phyloP scores from a whole-genome alignment of 2,113 vertebrate genomes.

The Myrmecophaga tridactyla region DNA sequence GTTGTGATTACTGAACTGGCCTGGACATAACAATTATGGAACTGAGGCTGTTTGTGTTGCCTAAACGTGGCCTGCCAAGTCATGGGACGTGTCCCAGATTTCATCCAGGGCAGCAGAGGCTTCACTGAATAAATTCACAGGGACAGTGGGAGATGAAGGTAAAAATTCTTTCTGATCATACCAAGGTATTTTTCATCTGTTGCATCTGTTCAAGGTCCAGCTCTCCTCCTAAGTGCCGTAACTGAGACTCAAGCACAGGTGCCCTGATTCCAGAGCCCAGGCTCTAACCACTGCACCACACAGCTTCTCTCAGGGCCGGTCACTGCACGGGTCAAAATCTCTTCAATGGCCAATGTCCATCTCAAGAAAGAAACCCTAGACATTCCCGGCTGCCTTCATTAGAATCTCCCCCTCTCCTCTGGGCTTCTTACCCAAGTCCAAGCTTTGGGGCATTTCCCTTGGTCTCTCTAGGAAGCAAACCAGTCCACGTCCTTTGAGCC shows the following conservation, averaged over 20 bases:
- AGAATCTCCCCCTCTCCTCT: not conserved
- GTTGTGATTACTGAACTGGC: not conserved
- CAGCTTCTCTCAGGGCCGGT: not conserved
- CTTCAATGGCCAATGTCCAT: not conserved
- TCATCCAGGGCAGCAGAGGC: not conserved
- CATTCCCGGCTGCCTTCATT: not conserved
- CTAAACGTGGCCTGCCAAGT: not conserved
- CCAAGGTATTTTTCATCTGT: too few species aligned
- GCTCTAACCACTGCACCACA: not conserved
- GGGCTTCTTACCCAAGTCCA: not conserved
- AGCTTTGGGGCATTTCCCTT: not conserved
- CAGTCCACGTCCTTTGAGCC: not conserved
- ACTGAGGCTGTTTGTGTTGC: not conserved
- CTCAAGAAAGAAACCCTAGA: not conserved
- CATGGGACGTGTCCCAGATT: not conserved
- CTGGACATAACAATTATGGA: not conserved
- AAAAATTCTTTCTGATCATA: not conserved
- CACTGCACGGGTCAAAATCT: fast-evolving
- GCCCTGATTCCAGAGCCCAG: not conserved
- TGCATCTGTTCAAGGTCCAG: not conserved
- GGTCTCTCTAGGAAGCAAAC: not conserved
- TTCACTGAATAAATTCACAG: not conserved
- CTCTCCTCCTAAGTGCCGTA: not conserved
- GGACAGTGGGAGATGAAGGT: not conserved
- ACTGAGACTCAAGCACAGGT: not conserved